phyloP scores from a whole-genome alignment of 1,140 invertebrate species.

The Aricia agestis region DNA sequence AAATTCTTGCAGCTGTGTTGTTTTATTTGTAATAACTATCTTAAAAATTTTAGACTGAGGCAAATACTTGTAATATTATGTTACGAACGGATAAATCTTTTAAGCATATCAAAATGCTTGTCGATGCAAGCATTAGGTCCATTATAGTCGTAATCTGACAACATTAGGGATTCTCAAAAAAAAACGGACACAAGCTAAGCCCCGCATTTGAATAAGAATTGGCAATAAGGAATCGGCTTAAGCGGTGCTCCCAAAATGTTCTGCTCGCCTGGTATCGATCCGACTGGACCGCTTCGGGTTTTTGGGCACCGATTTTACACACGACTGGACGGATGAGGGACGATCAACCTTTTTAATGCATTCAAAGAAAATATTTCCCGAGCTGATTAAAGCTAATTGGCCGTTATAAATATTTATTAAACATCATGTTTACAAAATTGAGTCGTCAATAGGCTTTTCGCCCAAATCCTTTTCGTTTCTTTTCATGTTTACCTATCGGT shows the following conservation, averaged over 20 bases:
- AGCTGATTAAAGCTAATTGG: background rate
- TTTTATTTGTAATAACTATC: background rate
- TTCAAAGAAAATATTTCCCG: background rate
- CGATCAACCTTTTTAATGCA: slow-evolving; percentile 10
- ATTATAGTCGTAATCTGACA: slow-evolving; percentile 17
- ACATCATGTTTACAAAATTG: background rate
- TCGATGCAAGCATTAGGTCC: background rate
- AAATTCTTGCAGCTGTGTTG: background rate
- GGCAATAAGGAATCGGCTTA: slow-evolving; percentile 55
- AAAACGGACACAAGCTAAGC: slow-evolving; percentile 56
- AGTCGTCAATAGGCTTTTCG: too few species aligned
- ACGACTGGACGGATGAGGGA: background rate
- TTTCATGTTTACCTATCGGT: too few species aligned
- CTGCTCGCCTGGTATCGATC: slow-evolving; percentile 46
- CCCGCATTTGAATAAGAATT: slow-evolving; percentile 71
- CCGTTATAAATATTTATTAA: background rate
- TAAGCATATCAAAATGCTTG: background rate
- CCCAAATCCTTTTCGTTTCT: too few species aligned
- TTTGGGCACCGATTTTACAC: slow-evolving; percentile 17
- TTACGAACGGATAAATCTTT: background rate
- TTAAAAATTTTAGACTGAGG: too few species aligned
- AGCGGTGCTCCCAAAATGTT: slow-evolving; percentile 44
- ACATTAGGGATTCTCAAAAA: slow-evolving; percentile 29
- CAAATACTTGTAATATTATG: too few species aligned
- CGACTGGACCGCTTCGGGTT: slow-evolving; percentile 28